Evolutionary conservation across 2,888 invertebrate species (phyloP).

Genomic region (Netelia melanura): DNA sequence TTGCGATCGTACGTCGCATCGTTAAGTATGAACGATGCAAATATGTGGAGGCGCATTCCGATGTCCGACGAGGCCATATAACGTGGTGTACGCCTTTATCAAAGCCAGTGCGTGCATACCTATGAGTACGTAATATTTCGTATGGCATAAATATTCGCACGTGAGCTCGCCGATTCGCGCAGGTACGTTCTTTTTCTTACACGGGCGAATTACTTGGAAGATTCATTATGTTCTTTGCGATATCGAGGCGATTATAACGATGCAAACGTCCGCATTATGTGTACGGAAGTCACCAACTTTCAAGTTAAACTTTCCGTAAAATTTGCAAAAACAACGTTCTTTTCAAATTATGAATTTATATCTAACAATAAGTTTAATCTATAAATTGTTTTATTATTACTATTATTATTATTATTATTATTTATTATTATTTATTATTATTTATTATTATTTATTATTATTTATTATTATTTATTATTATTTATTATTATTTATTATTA

Average conservation of each 20-base stretch:
- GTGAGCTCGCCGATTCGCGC: not conserved
- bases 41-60: conserved; percentile 69
- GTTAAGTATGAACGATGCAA: conserved; percentile 30
- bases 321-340: too few species aligned
- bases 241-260: not conserved
- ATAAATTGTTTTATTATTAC: too few species aligned
- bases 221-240: not conserved
- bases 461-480: too few species aligned
- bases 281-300: too few species aligned
- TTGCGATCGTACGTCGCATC: not conserved
- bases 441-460: too few species aligned
- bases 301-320: too few species aligned
- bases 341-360: too few species aligned
- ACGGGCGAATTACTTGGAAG: not conserved
- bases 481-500: too few species aligned
- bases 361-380: too few species aligned
- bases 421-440: too few species aligned
- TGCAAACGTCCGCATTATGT: too few species aligned
- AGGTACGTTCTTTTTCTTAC: not conserved
- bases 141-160: not conserved
- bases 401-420: too few species aligned
- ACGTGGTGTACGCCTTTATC: conserved; percentile 52
- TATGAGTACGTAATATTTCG: conserved; percentile 54
- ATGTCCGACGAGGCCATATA: conserved; percentile 72
- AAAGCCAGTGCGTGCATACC: conserved; percentile 67